These are phyloP conservation scores for Agrilus planipennis DNA, from an alignment of 1,140 invertebrate genomes.

Conservation along the genomic window DNA sequence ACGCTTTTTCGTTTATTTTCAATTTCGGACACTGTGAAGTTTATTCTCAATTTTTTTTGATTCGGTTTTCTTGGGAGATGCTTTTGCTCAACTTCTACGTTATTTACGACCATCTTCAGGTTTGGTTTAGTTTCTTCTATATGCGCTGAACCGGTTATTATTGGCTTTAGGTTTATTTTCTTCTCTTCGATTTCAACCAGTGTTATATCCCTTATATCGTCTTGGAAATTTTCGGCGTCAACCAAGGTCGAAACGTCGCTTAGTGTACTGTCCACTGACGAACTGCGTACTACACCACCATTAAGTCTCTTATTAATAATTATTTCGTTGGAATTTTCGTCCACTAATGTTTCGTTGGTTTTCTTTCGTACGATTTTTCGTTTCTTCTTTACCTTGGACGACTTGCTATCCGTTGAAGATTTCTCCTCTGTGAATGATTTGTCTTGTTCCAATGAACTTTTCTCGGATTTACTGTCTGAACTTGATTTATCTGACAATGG, in stretches of 20 bases:
- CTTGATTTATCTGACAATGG: no score
- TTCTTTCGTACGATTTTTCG: slow-evolving; percentile 26
- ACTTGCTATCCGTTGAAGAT: no score
- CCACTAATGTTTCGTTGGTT: slow-evolving; percentile 11
- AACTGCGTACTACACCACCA: no score
- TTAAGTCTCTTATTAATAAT: no score
- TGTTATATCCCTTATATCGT: slow-evolving; percentile 27
- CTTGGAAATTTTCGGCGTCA: no score
- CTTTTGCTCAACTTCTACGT: slow-evolving; percentile 40
- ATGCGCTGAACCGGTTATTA: slow-evolving; percentile 40
- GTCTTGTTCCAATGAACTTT: no score
- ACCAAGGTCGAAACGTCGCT: no score
- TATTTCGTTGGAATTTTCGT: no score
- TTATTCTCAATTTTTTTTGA: slow-evolving; percentile 23
- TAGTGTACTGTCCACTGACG: no score
- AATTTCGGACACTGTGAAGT: slow-evolving; percentile 19
- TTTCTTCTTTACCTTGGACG: slow-evolving; percentile 19
- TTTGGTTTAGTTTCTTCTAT: slow-evolving; percentile 32
- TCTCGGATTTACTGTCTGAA: no score
- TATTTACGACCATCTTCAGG: slow-evolving; percentile 39
- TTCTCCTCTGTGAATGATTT: no score
- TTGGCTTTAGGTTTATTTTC: slow-evolving; percentile 36
- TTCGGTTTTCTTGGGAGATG: slow-evolving; percentile 15
- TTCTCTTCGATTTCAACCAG: slow-evolving; percentile 29
- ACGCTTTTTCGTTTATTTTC: not conserved